These are phyloP conservation scores for Pogonocherus hispidulus DNA, from an alignment of 2,888 invertebrate species.

Conservation along the genomic window DNA sequence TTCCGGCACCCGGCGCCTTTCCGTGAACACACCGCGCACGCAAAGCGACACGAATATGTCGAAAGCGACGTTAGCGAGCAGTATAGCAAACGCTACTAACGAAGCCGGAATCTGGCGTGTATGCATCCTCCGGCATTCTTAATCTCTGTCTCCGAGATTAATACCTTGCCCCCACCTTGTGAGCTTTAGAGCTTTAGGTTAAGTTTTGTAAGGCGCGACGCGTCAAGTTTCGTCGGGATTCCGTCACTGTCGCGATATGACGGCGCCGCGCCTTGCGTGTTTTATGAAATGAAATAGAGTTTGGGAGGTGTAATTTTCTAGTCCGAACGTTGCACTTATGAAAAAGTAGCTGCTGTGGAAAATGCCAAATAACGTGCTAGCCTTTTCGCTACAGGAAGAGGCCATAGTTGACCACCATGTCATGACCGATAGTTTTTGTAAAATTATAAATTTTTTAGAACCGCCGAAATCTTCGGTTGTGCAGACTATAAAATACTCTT, in stretches of 20 bases:
- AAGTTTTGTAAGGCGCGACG: not conserved
- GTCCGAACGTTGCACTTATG: too few species aligned
- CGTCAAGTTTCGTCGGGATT: not conserved
- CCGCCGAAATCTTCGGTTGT: too few species aligned
- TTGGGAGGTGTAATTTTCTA: too few species aligned
- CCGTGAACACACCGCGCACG: conserved; percentile 20
- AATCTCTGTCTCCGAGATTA: conserved; percentile 23
- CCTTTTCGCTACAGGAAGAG: too few species aligned
- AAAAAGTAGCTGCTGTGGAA: too few species aligned
- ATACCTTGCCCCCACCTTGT: conserved; percentile 16
- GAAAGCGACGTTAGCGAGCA: conserved; percentile 24
- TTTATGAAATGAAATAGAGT: too few species aligned
- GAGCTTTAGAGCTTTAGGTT: conserved; percentile 2
- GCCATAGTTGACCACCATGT: too few species aligned
- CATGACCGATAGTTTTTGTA: too few species aligned
- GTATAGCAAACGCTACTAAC: conserved; percentile 11
- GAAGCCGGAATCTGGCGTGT: conserved; percentile 11
- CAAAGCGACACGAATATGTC: conserved; percentile 9
- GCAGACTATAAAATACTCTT: too few species aligned
- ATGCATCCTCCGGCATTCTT: conserved; percentile 24
- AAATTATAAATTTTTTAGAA: too few species aligned
- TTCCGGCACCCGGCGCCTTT: conserved; percentile 21
- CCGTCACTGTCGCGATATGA: not conserved
- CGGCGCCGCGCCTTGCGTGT: not conserved
- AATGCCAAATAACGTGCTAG: too few species aligned